phyloP scores from a whole-genome alignment of 2,888 invertebrate genomes.

The Melolontha melolontha region DNA sequence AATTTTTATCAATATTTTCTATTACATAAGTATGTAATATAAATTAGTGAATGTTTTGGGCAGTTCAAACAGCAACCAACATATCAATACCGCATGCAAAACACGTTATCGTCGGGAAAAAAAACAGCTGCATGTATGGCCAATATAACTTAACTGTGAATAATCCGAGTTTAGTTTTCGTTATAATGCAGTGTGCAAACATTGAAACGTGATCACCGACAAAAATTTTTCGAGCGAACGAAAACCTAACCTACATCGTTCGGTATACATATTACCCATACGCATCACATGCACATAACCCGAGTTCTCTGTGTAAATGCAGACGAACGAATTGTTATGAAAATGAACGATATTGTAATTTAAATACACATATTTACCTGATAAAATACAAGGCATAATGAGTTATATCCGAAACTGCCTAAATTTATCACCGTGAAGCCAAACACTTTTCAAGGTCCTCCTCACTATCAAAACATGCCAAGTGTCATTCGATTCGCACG shows the following conservation, averaged over 20 bases:
- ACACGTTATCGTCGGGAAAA: conserved; percentile 30
- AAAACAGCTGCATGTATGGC: conserved; percentile 35
- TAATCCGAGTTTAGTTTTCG: conserved; percentile 29
- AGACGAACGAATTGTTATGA: conserved; percentile 7
- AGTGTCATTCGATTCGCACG: conserved; percentile 53
- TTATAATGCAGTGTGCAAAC: conserved; percentile 29
- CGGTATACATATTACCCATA: conserved; percentile 4
- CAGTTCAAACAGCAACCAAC: not conserved
- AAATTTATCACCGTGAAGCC: conserved; percentile 58
- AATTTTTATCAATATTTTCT: no score
- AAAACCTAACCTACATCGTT: conserved; percentile 43
- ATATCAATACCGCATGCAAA: conserved; percentile 12
- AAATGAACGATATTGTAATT: not conserved
- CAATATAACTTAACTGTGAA: conserved; percentile 23
- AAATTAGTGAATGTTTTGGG: no score
- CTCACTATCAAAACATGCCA: conserved; percentile 61
- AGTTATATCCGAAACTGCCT: conserved; percentile 59
- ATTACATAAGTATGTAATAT: no score
- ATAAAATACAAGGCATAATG: conserved; percentile 60
- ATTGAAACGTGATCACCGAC: conserved; percentile 15
- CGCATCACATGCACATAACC: not conserved
- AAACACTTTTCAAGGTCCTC: conserved; percentile 64
- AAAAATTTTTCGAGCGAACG: conserved; percentile 20
- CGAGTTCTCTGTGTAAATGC: not conserved
- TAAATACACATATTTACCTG: conserved; percentile 55